phyloP scores from a whole-genome alignment of 2,888 invertebrate species.

The Dascillus cervinus region DNA sequence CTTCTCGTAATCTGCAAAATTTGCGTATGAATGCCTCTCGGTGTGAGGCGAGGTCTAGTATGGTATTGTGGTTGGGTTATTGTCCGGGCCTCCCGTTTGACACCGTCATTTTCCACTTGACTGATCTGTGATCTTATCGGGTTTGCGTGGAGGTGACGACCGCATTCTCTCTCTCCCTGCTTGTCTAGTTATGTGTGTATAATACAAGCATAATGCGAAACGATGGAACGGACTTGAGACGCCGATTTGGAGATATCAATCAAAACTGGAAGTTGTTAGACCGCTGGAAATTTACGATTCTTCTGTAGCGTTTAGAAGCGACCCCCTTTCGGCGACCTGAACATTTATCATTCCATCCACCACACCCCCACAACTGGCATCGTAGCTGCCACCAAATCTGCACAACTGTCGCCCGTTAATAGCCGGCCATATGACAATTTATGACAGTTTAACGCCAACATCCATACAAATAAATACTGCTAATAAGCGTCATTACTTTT shows the following conservation, averaged over 20 bases:
- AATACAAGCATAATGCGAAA: not conserved
- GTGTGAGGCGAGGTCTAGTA: constrained; percentile 23
- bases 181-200: constrained; percentile 1
- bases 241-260: no score
- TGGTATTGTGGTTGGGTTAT: constrained; percentile 30
- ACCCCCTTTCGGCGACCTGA: constrained; percentile 9
- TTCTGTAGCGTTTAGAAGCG: no score
- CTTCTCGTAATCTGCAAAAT: constrained; percentile 34
- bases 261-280: no score
- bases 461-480: constrained; percentile 13
- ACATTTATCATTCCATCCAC: constrained; percentile 25
- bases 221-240: not conserved
- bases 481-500: constrained; percentile 10
- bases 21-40: constrained; percentile 40
- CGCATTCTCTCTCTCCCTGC: constrained; percentile 22
- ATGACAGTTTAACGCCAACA: constrained; percentile 4
- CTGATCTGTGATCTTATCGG: constrained; percentile 42
- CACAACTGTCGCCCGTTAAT: constrained; percentile 24
- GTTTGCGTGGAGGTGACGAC: constrained; percentile 30
- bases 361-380: constrained; percentile 28
- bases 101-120: constrained; percentile 44
- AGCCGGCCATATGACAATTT: constrained; percentile 21
- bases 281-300: no score
- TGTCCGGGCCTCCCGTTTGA: constrained; percentile 40
- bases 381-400: constrained; percentile 22